A percentile compares a stretch with the other conserved stretches of the same genome.
Conservation (phyloP, 2,888 invertebrate genomes). For the Cephus sareptanus region DNA sequence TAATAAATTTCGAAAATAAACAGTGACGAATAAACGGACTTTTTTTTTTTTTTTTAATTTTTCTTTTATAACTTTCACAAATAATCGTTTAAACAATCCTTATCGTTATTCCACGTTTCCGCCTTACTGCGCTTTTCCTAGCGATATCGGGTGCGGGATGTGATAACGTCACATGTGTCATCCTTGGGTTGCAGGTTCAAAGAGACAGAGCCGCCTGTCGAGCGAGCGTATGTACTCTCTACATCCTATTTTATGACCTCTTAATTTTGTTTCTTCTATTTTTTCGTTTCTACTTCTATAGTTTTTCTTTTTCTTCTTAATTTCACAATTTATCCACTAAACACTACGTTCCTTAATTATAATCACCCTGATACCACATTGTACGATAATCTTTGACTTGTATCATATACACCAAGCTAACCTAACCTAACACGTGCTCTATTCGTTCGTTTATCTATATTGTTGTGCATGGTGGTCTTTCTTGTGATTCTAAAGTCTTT, state of each 20-base stretch:
- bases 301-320: not conserved
- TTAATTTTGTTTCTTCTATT: constrained; percentile 23
- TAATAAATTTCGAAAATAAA: too few relatives aligned
- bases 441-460: not conserved
- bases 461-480: not conserved
- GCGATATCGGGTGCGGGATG: constrained; percentile 42
- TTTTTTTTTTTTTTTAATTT: too few relatives aligned
- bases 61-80: too few relatives aligned
- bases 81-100: too few relatives aligned
- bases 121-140: too few relatives aligned
- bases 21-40: too few relatives aligned
- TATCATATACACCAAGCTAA: not conserved
- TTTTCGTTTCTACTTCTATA: not conserved
- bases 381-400: too few relatives aligned
- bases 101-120: too few relatives aligned
- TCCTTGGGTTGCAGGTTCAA: constrained; percentile 81
- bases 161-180: constrained; percentile 55
- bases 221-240: constrained; percentile 83
- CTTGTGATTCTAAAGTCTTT: not conserved
- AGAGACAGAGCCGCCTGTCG: constrained; percentile 85
- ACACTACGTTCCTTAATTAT: not conserved
- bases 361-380: not conserved
- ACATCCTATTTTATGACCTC: constrained; percentile 60
- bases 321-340: not conserved
- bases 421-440: not conserved